Evolutionary conservation across 2,113 vertebrate species (phyloP), one percentile per base, ranked within the genome.

Genomic region (Aramus guarauna): DNA sequence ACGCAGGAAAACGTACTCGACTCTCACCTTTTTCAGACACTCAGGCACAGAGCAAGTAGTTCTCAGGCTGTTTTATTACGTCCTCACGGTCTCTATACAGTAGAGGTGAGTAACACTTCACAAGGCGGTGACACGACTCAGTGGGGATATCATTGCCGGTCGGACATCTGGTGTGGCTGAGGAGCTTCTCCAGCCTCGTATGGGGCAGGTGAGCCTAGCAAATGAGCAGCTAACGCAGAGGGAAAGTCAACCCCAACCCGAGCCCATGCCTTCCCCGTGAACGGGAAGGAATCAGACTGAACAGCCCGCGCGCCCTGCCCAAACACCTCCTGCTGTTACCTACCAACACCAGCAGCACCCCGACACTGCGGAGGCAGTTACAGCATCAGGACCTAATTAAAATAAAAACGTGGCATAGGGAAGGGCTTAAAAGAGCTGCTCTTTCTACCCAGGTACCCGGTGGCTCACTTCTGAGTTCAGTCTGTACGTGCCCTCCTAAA

Each of bases 41-140:
- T 56, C 55, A 55, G 67, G 27, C 63, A 88, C 52, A 66, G 20
- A 74, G 47, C 47, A 66, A 47, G 26, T 26, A 23, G 18, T 41
- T 50, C 95, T 97, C 92, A 94, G 96, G 91, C 89, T 96, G 82
- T 93, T 93, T 97, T 97, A 97, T 98, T 98, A 91, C 1, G 1
- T 92, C 86, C 91, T 97, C 90, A 45, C 11, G 60, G 94, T 96
- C 84, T 95, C 82, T 88, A 29, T 90, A 92, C 72, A 92, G 89
- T 85, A 69, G 47, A 94, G 95, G 74, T 94, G 96, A 95, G 82
- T 53, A 90, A 85, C 86, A 77, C 58, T 96, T 88, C 45, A 91
- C 88, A 82, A 41, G 0, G 53, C 13, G 41, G 95, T 87, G 96
- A 94, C 45, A 88, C 5, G 5, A 30, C 59, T 96, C 43, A 3